Evolutionary conservation across 2,888 invertebrate genomes (phyloP).

Genomic region (Nysson spinosus): DNA sequence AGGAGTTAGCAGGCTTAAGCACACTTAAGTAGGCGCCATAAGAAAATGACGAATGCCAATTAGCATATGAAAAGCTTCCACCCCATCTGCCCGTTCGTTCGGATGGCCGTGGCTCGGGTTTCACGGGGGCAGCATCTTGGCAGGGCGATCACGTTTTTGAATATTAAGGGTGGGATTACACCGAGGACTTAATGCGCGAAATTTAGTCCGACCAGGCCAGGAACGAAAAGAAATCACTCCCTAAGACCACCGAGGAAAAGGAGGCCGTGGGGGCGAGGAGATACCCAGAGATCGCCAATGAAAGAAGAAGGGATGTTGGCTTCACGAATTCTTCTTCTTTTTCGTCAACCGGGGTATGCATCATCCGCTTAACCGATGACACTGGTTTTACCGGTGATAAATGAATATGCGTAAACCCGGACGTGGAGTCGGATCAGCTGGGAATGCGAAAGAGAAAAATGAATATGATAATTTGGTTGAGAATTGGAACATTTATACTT

Average conservation of each 20-base stretch:
- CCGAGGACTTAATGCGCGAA: conserved; percentile 76
- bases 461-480: conserved; percentile 3
- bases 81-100: conserved; percentile 51
- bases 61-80: conserved; percentile 77
- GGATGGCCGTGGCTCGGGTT: conserved; percentile 17
- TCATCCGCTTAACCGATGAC: conserved; percentile 37
- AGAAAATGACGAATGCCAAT: conserved; percentile 78
- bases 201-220: conserved; percentile 73
- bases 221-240: conserved; percentile 68
- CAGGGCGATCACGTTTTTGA: conserved; percentile 78
- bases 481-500: conserved; percentile 2
- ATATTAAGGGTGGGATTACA: conserved; percentile 78
- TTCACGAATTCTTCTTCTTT: conserved; percentile 1
- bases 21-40: conserved; percentile 74
- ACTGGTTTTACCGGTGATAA: conserved; percentile 21
- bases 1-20: conserved; percentile 72
- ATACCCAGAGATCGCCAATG: conserved; percentile 13
- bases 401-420: conserved; percentile 17
- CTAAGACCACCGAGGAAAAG: conserved; percentile 61
- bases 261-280: conserved; percentile 29
- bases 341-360: conserved; percentile 31
- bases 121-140: conserved; percentile 64
- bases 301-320: not conserved
- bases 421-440: conserved; percentile 12
- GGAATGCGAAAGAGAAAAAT: not conserved